A percentile compares a stretch with the other conserved stretches of the same genome.
Conservation (phyloP, 92 coral and sea anemone genomes). For the Palythoa heliodiscus region DNA sequence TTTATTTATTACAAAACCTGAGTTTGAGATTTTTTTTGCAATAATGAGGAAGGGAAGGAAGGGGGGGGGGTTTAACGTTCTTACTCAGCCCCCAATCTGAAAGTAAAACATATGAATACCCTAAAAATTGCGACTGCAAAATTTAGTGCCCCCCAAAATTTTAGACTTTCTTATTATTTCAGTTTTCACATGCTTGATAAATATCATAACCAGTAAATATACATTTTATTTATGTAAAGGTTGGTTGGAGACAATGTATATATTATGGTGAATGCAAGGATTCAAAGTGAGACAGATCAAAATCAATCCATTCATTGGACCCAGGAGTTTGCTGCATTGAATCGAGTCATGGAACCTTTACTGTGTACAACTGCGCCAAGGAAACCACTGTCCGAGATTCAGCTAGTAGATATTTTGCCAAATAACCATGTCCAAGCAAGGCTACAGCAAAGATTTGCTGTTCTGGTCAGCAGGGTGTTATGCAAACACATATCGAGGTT, state of each 20-base stretch:
- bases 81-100: too few relatives aligned
- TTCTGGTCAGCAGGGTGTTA: constrained; percentile 55
- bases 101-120: too few relatives aligned
- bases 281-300: constrained; percentile 42
- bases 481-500: constrained; percentile 53
- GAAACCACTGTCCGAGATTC: constrained; percentile 51
- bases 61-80: too few relatives aligned
- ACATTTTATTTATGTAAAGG: constrained; percentile 30
- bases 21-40: too few relatives aligned
- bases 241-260: constrained; percentile 65
- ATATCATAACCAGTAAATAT: neutral
- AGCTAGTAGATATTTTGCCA: constrained; percentile 61
- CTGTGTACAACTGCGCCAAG: constrained; percentile 39
- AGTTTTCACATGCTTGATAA: neutral
- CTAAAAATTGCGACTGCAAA: too few relatives aligned
- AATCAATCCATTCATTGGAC: constrained; percentile 79
- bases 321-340: constrained; percentile 66
- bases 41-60: too few relatives aligned
- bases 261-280: constrained; percentile 45
- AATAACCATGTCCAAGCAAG: constrained; percentile 44
- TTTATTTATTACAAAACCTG: too few relatives aligned
- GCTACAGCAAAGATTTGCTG: constrained; percentile 55
- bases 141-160: too few relatives aligned
- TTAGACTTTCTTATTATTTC: neutral
- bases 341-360: constrained; percentile 49